Evolutionary conservation across 2,113 vertebrate genomes (phyloP), one percentile per base, ranked within the genome.

Genomic region (Oryzias melastigma): DNA sequence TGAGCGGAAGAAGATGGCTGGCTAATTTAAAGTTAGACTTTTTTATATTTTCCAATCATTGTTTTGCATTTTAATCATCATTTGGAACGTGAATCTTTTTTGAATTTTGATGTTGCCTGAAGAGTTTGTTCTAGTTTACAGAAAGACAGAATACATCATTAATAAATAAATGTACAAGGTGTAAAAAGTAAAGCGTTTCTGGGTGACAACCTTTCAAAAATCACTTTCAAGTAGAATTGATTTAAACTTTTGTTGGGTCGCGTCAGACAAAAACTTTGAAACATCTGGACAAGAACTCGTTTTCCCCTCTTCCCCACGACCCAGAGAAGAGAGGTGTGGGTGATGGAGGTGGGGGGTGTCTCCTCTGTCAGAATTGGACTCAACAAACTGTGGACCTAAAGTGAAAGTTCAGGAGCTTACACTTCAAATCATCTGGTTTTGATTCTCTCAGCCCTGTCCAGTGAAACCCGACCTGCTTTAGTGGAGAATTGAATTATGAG

Each of bases 381-480:
- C 12, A 48, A 43, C 68, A 78, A 72, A 77, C 81, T 73, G 65
- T 29, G 62, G 59, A 52, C 70, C 62, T 56, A 58, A 72, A 77
- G 59, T 71, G 64, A 83, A 76, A 70, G 65, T 73, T 65, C 67
- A 74, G 81, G 68, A 70, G 73, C 68, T 74, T 68, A 46, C 68
- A 68, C 62, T 71, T 68, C 48, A 20, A 53, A 46, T 91, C 91
- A 93, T 92, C 91, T 93, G 92, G 81, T 91, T 93, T 81, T 69
- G 69, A 91, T 92, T 91, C 87, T 80, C 79, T 52, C 58, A 79
- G 80, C 81, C 83, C 86, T 73, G 82, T 90, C 88, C 87, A 87
- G 78, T 91, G 91, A 91, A 93, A 92, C 76, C 83, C 81, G 89
- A 91, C 77, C 84, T 64, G 84, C 86, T 87, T 89, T 86, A 84